Evolutionary conservation across 1,140 invertebrate species (phyloP), one percentile per base, ranked within the genome.

Genomic region (Drosophila cardini): DNA sequence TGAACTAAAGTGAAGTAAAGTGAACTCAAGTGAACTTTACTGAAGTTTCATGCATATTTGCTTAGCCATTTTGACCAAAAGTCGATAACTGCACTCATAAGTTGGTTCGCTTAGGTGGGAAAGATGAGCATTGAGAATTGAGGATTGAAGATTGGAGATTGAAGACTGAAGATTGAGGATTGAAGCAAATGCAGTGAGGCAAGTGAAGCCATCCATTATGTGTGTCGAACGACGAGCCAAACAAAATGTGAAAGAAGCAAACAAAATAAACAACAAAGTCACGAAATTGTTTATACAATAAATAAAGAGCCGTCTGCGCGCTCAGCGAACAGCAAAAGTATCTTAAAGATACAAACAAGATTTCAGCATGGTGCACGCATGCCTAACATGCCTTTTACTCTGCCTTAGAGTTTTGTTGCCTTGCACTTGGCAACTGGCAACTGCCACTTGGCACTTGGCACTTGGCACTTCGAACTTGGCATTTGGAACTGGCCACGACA

Each of bases 261-360:
- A 86, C 43, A 79, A 83, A 86, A 82, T 76, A 79, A 87, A 89
- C 79, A 89, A 87, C 68, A 89, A 83, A 87, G 84, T 89, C 83
- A 83, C 84, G 76, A 89, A 87, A 87, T 89, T 83, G 83, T 87
- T 83, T 87, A 83, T 74, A 80, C 83, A 89, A 89, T 83, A 87
- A 89, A 87, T 87, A 89, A 89, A 82, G 65, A 67, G 61, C 42
- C 63, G 67, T 81, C 78, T 77, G 74, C 50, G 15, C 64, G 43
- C 67, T 43, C 60, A 45, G 32, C 58, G 63, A 85, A 85, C 84
- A 87, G 72, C 83, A 89, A 83, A 87, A 87, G 83, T 89, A 87
- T 77, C 83, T 89, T 87, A 74, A 89, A 87, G 83, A 89, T 87
- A 83, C 83, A 83, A 89, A 77, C 82, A 71, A 79, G 79, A 78